Base-by-base conservation (phyloP, 2,797 vertebrate species). In the Liasis olivaceus region DNA sequence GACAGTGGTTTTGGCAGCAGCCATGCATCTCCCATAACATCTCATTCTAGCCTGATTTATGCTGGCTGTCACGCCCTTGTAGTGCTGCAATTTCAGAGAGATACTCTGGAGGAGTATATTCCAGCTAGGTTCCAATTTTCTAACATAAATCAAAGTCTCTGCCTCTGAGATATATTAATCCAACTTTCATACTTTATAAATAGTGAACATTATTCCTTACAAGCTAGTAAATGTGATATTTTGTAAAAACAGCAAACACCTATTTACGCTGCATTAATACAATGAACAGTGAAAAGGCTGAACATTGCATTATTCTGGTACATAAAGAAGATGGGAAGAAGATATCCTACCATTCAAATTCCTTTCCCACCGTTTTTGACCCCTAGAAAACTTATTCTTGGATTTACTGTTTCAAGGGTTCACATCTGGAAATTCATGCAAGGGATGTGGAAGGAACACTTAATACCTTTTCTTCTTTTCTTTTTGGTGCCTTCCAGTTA, bases 61-160 rank as follows among this genome's bases (percentile, higher is more conserved):
- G 77, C 60, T 89, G 51, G 60, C 54, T 85, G 91, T 85, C 87
- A 59, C 85, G 60, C n/a, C 72, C 51, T 51, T 89, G 59, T 47
- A 54, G 60, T 66, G 72, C 51, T 89, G 51, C 51, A 66, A 17
- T 92, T 63, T 59, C 72, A 66, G 24, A 85, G 72, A 89, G 87
- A 64, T 56, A 28, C 81, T 51, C 51, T 62, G 58, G 93, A 94
- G 54, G 2, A 86, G 59, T 56, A 91, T 2, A 15, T 42, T 42
- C 7, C 59, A 72, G 47, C 58, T 86, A 36, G 85, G 12, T 89
- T 91, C 56, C 91, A n/a, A n/a, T 47, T 87, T 92, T 69, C 91
- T 93, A 89, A 31, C 7, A 94, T 81, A 90, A 95, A 89, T 26
- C 15, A 89, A 89, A 91, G 81, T 85, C 5, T 4, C 2, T 66